Percentiles rank a stretch among this genome's conserved stretches.
These are phyloP conservation scores for Microplitis demolitor DNA, from an alignment of 1,140 invertebrate species.

Conservation along the genomic window DNA sequence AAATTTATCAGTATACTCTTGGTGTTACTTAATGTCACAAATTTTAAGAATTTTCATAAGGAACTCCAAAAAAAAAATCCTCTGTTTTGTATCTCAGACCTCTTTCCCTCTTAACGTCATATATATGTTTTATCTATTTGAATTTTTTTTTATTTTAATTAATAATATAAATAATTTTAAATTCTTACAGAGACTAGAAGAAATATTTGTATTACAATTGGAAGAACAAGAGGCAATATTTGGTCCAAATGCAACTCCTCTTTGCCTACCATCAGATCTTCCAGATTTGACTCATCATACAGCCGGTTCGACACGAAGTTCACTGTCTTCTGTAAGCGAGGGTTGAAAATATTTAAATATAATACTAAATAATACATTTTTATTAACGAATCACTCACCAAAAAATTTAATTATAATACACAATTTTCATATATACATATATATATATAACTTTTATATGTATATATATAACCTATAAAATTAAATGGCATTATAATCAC, in stretches of 20 bases:
- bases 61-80: no score
- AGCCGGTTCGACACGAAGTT: conserved; percentile 71
- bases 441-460: no score
- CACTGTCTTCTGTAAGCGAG: conserved; percentile 71
- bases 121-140: no score
- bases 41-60: no score
- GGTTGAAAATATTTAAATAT: conserved; percentile 48
- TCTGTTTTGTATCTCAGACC: no score
- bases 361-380: background rate
- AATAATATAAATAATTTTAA: conserved; percentile 6
- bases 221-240: conserved; percentile 85
- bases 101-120: no score
- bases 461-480: background rate
- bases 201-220: conserved; percentile 80
- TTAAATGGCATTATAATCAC: background rate
- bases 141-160: no score
- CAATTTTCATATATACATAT: background rate
- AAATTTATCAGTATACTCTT: no score
- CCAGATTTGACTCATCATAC: conserved; percentile 63
- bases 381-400: background rate
- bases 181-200: conserved; percentile 77
- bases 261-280: conserved; percentile 68
- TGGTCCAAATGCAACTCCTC: conserved; percentile 63
- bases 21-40: no score
- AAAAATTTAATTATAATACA: background rate